Evolutionary conservation across 1,140 invertebrate genomes (phyloP).

Genomic region (Tachypleus tridentatus): DNA sequence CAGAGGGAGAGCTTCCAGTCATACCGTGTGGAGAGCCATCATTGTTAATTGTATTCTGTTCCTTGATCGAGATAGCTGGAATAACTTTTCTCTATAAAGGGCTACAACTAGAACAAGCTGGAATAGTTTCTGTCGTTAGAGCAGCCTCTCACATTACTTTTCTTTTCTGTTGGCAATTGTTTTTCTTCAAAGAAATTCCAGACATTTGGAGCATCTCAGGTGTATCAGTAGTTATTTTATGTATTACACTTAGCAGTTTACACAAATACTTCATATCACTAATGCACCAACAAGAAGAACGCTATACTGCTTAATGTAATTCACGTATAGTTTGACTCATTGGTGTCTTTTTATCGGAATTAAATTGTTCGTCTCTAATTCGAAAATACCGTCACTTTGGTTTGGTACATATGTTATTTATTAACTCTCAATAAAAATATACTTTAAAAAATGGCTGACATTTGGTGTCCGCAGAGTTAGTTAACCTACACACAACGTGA

Average conservation of each 20-base stretch:
- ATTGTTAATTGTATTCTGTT: slow-evolving; percentile 62
- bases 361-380: too few species aligned
- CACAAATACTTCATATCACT: slow-evolving; percentile 64
- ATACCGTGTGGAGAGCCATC: slow-evolving; percentile 65
- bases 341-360: too few species aligned
- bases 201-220: slow-evolving; percentile 64
- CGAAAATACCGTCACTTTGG: too few species aligned
- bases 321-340: too few species aligned
- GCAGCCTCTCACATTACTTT: slow-evolving; percentile 73
- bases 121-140: slow-evolving; percentile 72
- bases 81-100: slow-evolving; percentile 74
- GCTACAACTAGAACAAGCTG: slow-evolving; percentile 73
- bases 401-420: too few species aligned
- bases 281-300: too few species aligned
- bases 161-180: slow-evolving; percentile 70
- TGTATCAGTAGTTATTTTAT: slow-evolving; percentile 65
- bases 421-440: too few species aligned
- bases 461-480: too few species aligned
- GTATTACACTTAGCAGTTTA: slow-evolving; percentile 63
- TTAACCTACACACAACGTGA: too few species aligned
- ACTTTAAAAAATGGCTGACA: too few species aligned
- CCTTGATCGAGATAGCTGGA: slow-evolving; percentile 71
- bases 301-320: too few species aligned
- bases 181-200: slow-evolving; percentile 55
- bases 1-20: slow-evolving; percentile 63